Percentiles rank a stretch among this genome's conserved stretches.
Conservation (phyloP, 2,888 invertebrate genomes). For the Epistrophe grossulariae region DNA sequence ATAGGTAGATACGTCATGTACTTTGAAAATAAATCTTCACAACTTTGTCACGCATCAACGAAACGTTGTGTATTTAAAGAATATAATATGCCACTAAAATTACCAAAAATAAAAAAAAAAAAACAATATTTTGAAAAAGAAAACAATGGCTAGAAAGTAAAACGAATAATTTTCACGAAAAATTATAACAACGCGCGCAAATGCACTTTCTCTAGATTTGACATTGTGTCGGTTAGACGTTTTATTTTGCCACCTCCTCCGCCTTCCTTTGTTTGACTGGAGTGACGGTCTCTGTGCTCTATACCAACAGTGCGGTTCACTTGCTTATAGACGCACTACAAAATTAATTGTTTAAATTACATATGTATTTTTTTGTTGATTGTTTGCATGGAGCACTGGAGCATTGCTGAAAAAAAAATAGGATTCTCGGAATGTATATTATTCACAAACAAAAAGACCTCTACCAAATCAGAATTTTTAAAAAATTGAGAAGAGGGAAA, state of each 20-base stretch:
- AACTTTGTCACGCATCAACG: slow-evolving; percentile 37
- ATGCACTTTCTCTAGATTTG: slow-evolving; percentile 73
- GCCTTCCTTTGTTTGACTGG: not conserved
- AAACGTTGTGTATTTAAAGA: slow-evolving; percentile 13
- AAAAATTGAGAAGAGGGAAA: too few relatives aligned
- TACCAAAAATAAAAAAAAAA: slow-evolving; percentile 34
- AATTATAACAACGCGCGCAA: slow-evolving; percentile 64
- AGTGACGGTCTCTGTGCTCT: not conserved
- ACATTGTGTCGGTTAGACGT: slow-evolving; percentile 53
- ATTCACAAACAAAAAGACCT: too few relatives aligned
- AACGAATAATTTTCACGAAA: slow-evolving; percentile 64
- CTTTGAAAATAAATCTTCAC: slow-evolving; percentile 4
- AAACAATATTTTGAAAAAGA: slow-evolving; percentile 21
- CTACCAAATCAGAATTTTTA: too few relatives aligned
- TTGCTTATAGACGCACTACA: too few relatives aligned
- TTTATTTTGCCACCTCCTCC: not conserved
- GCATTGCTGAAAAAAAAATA: too few relatives aligned
- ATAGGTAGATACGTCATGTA: too few relatives aligned
- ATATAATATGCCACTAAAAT: slow-evolving; percentile 47
- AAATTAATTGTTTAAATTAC: too few relatives aligned
- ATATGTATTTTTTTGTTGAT: too few relatives aligned
- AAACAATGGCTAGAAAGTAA: slow-evolving; percentile 40
- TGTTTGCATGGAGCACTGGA: too few relatives aligned
- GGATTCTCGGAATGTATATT: too few relatives aligned
- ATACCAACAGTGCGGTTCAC: slow-evolving; percentile 3